Evolutionary conservation across 2,888 invertebrate species (phyloP), one percentile per base, ranked within the genome.

Genomic region (Lasioglossum figueresi): DNA sequence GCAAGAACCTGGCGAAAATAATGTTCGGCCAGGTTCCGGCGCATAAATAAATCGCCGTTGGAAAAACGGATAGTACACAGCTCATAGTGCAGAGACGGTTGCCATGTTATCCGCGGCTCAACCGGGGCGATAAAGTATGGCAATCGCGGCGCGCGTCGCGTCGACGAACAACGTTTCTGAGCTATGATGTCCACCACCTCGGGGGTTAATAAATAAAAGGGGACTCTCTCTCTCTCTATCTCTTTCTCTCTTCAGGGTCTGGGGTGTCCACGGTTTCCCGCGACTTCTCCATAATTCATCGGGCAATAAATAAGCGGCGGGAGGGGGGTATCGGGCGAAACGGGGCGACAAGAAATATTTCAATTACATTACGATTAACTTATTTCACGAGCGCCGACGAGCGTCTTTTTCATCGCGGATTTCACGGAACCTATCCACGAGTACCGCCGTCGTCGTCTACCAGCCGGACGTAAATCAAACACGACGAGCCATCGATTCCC

Each of bases 161-260:
- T 70, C 68, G 70, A n/a, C 37, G 76, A n/a, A 56, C 82, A 66
- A 68, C 84, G 77, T 82, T 48, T 19, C 83, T 56, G 74, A 84
- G 83, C 74, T 77, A 84, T 70, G 84, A 83, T 79, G 84, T 72
- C 68, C 84, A 73, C 74, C 84, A 72, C 34, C 74, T 72, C 56
- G 31, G 48, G 84, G 84, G 84, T 84, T 79, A 84, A 84, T 84
- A 84, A 84, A 84, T 84, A 83, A 84, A 84, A 63, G n/a, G 34
- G 63, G 19, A 16, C 63, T 37, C n/a, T n/a, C n/a, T n/a, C 19
- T 52, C n/a, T 23, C 52, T 52, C 52, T n/a, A 10, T 56, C 56
- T 56, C 56, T n/a, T 4, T 56, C 56, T n/a, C 56, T 56, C n/a
- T n/a, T 12, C n/a, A n/a, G 12, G n/a, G 10, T 52, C n/a, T n/a